phyloP scores from a whole-genome alignment of 53 echinoderm and acorn worm species.

The Holothuria leucospilota region DNA sequence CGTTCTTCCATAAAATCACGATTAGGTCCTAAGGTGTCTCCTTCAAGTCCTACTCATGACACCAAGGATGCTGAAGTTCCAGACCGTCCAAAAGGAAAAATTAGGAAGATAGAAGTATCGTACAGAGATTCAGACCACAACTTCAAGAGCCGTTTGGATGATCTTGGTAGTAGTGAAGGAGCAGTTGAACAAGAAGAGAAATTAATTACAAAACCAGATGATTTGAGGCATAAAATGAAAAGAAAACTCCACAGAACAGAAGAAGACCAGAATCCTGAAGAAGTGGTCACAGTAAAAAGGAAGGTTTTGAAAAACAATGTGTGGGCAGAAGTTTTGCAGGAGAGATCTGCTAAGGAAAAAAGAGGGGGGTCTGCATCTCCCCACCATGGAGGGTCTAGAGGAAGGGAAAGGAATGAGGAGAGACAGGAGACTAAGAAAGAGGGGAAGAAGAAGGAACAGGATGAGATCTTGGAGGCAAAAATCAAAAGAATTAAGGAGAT shows the following conservation, averaged over 20 bases:
- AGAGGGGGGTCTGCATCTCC: not conserved
- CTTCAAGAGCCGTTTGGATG: not conserved
- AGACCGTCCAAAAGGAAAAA: slow-evolving; percentile 34
- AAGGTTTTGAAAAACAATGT: slow-evolving; percentile 50
- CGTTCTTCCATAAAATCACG: slow-evolving; percentile 80
- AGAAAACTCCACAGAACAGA: not conserved
- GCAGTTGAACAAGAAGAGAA: not conserved
- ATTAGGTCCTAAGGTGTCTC: slow-evolving; percentile 66
- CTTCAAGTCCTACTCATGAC: slow-evolving; percentile 22
- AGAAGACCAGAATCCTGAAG: not conserved
- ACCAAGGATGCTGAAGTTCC: slow-evolving; percentile 27
- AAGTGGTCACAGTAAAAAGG: not conserved
- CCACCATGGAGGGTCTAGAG: slow-evolving; percentile 1
- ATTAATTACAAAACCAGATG: slow-evolving; percentile 26
- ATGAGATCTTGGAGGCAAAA: slow-evolving; percentile 63
- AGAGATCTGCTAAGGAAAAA: not conserved
- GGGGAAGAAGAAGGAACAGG: slow-evolving; percentile 31
- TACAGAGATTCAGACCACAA: slow-evolving; percentile 32
- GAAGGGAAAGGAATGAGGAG: slow-evolving; percentile 17
- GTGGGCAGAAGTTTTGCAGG: slow-evolving; percentile 25
- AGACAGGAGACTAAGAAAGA: slow-evolving; percentile 18
- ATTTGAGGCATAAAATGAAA: slow-evolving; percentile 36
- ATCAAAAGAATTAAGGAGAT: slow-evolving; percentile 83
- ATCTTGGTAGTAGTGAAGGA: not conserved
- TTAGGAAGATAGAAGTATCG: slow-evolving; percentile 10